These are phyloP conservation scores for Hydropsyche betteni DNA, from an alignment of 2,888 invertebrate genomes.

Conservation along the genomic window DNA sequence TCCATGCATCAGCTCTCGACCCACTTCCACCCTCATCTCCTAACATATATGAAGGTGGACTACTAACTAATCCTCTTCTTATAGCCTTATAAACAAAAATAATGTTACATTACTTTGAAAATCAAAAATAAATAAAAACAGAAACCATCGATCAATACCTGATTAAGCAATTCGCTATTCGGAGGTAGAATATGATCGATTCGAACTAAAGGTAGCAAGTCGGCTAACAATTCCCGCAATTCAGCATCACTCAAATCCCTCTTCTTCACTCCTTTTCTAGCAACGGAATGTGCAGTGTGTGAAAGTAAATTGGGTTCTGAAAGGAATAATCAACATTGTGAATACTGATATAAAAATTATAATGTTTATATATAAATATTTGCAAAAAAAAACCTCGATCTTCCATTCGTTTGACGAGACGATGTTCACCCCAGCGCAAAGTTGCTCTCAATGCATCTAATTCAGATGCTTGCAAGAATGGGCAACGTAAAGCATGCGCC, in stretches of 20 bases:
- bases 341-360: background rate
- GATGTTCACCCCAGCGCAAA: slow-evolving; percentile 84
- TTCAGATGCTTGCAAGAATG: slow-evolving; percentile 81
- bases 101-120: background rate
- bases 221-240: slow-evolving; percentile 83
- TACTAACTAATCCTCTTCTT: slow-evolving; percentile 79
- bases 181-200: slow-evolving; percentile 91
- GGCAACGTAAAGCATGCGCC: slow-evolving; percentile 77
- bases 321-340: background rate
- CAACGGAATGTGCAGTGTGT: slow-evolving; percentile 92
- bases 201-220: slow-evolving; percentile 84
- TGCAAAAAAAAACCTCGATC: slow-evolving; percentile 69
- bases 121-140: background rate
- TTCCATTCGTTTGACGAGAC: slow-evolving; percentile 71
- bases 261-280: slow-evolving; percentile 84
- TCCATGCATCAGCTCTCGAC: slow-evolving; percentile 76
- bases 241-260: slow-evolving; percentile 84
- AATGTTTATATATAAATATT: slow-evolving; percentile 8
- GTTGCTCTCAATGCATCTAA: slow-evolving; percentile 87
- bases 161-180: slow-evolving; percentile 79
- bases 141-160: slow-evolving; percentile 59
- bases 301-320: slow-evolving; percentile 89
- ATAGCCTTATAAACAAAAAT: slow-evolving; percentile 56
- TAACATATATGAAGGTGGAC: slow-evolving; percentile 86
- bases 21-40: slow-evolving; percentile 69